Evolutionary conservation across 2,888 invertebrate species (phyloP).

Genomic region (Andrena minutula): DNA sequence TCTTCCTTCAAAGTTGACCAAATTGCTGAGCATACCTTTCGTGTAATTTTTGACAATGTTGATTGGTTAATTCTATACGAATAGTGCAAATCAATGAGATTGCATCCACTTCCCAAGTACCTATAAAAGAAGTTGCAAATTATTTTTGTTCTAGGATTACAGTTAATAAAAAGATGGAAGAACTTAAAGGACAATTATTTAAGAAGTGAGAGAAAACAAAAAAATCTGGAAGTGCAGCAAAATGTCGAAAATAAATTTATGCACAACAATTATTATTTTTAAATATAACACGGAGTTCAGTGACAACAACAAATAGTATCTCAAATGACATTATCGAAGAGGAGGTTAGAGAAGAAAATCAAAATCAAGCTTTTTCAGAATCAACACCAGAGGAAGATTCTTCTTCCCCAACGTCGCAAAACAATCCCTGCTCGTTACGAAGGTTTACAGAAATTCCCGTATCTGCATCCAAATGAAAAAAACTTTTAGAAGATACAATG

Average conservation of each 20-base stretch:
- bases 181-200: not conserved
- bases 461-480: not conserved
- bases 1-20: not conserved
- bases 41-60: not conserved
- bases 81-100: not conserved
- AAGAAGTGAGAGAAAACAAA: not conserved
- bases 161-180: not conserved
- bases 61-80: not conserved
- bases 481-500: not conserved
- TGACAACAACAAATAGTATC: not conserved
- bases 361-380: not conserved
- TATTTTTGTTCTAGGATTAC: not conserved
- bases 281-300: not conserved
- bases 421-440: not conserved
- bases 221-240: slow-evolving; percentile 1
- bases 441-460: not conserved
- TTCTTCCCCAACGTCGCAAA: not conserved
- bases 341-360: not conserved
- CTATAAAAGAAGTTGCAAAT: not conserved
- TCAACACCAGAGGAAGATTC: not conserved
- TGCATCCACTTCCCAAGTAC: not conserved
- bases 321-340: not conserved
- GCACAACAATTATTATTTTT: not conserved
- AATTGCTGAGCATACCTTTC: not conserved
- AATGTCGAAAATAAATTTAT: not conserved